Evolutionary conservation across 2,888 invertebrate species (phyloP), one percentile per base, ranked within the genome.

Genomic region (Diaperis boleti): DNA sequence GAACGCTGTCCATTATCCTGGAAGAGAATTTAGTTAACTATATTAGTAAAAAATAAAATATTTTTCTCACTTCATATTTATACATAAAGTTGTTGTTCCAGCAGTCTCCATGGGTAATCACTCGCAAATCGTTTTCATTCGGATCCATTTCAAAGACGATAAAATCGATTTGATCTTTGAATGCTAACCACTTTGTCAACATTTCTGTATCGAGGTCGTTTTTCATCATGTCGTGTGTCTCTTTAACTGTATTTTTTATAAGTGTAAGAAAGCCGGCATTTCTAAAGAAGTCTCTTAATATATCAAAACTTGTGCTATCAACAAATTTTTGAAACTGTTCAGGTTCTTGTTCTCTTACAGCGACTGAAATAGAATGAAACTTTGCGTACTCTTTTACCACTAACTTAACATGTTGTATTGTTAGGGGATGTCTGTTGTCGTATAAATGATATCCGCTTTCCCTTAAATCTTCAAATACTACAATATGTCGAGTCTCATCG

Each of bases 381-480:
- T 67, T 69, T 3, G 69, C 78, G 17, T 74, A 70, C 29, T 73
- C 69, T 15, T 65, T 64, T 7, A 76, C 41, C 17, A 73, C 69
- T n/a, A 76, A 14, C 6, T 56, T 56, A 0, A 73, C 55, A 54
- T 75, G 76, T n/a, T 70, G 57, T 11, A 69, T 69, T 59, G 75
- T 68, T 59, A 76, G 66, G 17, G 66, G 64, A 31, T 55, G 44
- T 33, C 67, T 71, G 5, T 68, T 56, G 67, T 72, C 59, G 59
- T 64, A 67, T 37, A 72, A 13, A 1, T 39, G 31, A 57, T 67
- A 75, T 2, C 69, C 71, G 1, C 44, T 4, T n/a, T 49, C 20
- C 18, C 67, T 73, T 29, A 73, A 52, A 52, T 75, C 69, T 42
- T 71, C 69, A 56, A 74, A 59, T n/a, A 72, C 65, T 3, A 75